These are phyloP conservation scores for Xenopus petersii DNA, from an alignment of 2,797 vertebrate species.

Conservation along the genomic window DNA sequence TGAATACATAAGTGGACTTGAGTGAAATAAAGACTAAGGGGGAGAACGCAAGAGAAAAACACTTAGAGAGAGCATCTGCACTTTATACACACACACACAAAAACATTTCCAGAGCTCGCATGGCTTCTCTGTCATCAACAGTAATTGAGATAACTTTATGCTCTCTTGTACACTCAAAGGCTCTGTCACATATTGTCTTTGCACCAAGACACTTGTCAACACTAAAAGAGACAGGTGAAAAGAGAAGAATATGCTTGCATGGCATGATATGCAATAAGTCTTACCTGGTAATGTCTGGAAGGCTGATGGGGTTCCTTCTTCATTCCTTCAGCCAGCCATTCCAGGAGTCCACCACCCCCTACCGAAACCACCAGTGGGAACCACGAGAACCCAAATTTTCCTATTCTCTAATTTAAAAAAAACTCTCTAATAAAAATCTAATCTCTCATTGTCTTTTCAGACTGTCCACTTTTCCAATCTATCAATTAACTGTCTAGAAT, in stretches of 20 bases:
- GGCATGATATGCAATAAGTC: background rate
- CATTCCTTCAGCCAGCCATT: slow-evolving; percentile 79
- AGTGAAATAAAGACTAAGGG: too few species aligned
- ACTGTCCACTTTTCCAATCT: too few species aligned
- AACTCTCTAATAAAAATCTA: too few species aligned
- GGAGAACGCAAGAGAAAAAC: too few species aligned
- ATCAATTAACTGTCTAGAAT: too few species aligned
- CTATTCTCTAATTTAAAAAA: too few species aligned
- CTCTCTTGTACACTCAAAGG: slow-evolving; percentile 71
- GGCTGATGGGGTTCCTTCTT: slow-evolving; percentile 69
- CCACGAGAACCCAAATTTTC: slow-evolving; percentile 49
- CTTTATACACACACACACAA: slow-evolving; percentile 70
- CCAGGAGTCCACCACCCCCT: slow-evolving; percentile 85
- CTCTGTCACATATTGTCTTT: slow-evolving; percentile 73
- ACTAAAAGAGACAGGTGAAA: slow-evolving; percentile 55
- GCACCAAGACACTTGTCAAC: slow-evolving; percentile 82
- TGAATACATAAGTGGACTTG: too few species aligned
- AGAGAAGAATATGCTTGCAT: too few species aligned
- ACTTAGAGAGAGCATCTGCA: too few species aligned
- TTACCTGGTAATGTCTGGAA: slow-evolving; percentile 86
- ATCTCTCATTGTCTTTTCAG: too few species aligned
- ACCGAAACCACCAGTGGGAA: slow-evolving; percentile 80
- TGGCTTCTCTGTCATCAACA: slow-evolving; percentile 79
- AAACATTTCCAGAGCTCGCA: slow-evolving; percentile 76
- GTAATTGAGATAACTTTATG: slow-evolving; percentile 74